Percentiles rank a stretch among this genome's conserved stretches.
Evolutionary conservation across 2,113 vertebrate genomes (phyloP).

Genomic region (Paramormyrops kingsleyae): DNA sequence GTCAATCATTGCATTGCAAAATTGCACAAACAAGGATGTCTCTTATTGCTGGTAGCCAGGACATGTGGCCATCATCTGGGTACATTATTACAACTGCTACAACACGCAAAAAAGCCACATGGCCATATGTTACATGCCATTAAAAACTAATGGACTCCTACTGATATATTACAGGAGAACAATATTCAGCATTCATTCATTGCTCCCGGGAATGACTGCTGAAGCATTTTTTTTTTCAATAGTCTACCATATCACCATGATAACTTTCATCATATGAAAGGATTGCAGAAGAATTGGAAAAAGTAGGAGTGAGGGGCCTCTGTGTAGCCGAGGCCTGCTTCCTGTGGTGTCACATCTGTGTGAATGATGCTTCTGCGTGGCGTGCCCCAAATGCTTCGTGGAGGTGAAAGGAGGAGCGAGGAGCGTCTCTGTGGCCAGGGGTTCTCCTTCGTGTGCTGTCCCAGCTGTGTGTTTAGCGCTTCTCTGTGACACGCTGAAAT

Average conservation of each 20-base stretch:
- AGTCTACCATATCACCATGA: background rate
- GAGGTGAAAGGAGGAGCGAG: background rate
- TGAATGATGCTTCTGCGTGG: background rate
- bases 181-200: background rate
- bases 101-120: background rate
- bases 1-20: background rate
- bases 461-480: background rate
- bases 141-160: background rate
- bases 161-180: background rate
- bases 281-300: background rate
- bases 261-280: background rate
- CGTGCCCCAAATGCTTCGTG: too few relatives aligned
- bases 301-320: background rate
- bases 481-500: background rate
- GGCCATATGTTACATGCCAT: background rate
- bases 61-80: background rate
- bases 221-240: background rate
- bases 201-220: background rate
- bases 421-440: background rate
- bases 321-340: background rate
- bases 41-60: background rate
- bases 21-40: background rate
- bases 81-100: background rate
- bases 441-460: background rate
- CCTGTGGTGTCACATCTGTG: background rate